Evolutionary conservation across 2,797 vertebrate genomes (phyloP), one percentile per base, ranked within the genome.

Genomic region (Clarias platycephalus): DNA sequence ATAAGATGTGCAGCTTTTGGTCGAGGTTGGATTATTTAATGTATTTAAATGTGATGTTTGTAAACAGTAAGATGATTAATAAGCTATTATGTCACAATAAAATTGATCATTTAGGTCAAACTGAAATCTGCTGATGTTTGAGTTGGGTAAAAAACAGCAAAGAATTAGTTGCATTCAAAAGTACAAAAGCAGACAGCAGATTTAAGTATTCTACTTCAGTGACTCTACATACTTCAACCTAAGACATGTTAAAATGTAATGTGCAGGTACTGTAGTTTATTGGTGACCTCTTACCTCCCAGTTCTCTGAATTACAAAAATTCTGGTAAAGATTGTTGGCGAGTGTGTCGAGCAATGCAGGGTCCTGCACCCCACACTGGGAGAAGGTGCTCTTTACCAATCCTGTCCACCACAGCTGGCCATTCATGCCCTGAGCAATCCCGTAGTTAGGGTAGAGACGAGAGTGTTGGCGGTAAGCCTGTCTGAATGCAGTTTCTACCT

Each of bases 341-440:
- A 96, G 4, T 37, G 87, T 90, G 0, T 90, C 84, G 0, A 97
- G 81, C 40, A 94, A 82, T 0, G 58, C 49, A 0, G 93, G 89
- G 0, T 97, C 95, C 0, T 22, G 89, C 28, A 96, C 91, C 0
- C 95, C 94, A 0, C 96, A 95, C 26, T 90, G 94, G 26, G 86
- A 91, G 90, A 99, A 97, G 3, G 96, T 97, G 83, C 95, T 93
- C 6, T 87, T 89, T 82, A 98, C 94, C 1, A 98, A 92, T 0
- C 92, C 91, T 3, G 77, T 83, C 98, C 98, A 99, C 98, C 98
- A 99, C 55, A 90, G 92, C 31, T 72, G 92, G 80, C 96, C 97
- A 64, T 91, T 93, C 85, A 99, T 93, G 66, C 97, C 97, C 10
- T 86, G 93, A 68, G 86, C 58, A 40, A 76, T 80, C 85, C 98